phyloP scores from a whole-genome alignment of 1,140 invertebrate genomes.

The Drosophila murphyi region DNA sequence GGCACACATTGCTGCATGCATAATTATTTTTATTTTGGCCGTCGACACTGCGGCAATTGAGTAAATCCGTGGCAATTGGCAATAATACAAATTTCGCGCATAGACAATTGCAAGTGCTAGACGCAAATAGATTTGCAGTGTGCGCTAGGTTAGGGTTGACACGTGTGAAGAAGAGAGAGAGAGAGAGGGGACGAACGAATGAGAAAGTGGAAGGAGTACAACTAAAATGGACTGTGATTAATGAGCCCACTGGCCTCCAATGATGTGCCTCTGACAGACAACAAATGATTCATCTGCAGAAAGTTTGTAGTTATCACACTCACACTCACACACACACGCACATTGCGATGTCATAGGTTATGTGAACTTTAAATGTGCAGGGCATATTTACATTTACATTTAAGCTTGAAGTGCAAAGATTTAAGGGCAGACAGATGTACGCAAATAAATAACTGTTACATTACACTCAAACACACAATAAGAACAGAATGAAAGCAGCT shows the following conservation, averaged over 20 bases:
- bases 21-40: constrained; percentile 40
- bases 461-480: constrained; percentile 14
- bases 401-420: constrained; percentile 43
- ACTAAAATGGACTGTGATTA: constrained; percentile 55
- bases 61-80: constrained; percentile 79
- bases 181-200: not conserved
- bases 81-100: constrained; percentile 74
- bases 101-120: constrained; percentile 60
- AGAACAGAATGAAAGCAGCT: not conserved
- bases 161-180: constrained; percentile 12
- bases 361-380: constrained; percentile 57
- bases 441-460: constrained; percentile 51
- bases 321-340: not conserved
- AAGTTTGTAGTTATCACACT: constrained; percentile 27
- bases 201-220: not conserved
- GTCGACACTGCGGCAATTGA: constrained; percentile 67
- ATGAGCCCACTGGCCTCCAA: constrained; percentile 64
- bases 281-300: constrained; percentile 59
- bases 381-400: constrained; percentile 61
- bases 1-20: constrained; percentile 59
- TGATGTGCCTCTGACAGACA: constrained; percentile 61
- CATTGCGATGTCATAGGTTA: constrained; percentile 60
- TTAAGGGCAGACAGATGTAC: constrained; percentile 39
- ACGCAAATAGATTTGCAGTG: constrained; percentile 45
- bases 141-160: constrained; percentile 48